These are phyloP conservation scores for Poicephalus gulielmi DNA, from an alignment of 2,113 vertebrate species.

Conservation along the genomic window DNA sequence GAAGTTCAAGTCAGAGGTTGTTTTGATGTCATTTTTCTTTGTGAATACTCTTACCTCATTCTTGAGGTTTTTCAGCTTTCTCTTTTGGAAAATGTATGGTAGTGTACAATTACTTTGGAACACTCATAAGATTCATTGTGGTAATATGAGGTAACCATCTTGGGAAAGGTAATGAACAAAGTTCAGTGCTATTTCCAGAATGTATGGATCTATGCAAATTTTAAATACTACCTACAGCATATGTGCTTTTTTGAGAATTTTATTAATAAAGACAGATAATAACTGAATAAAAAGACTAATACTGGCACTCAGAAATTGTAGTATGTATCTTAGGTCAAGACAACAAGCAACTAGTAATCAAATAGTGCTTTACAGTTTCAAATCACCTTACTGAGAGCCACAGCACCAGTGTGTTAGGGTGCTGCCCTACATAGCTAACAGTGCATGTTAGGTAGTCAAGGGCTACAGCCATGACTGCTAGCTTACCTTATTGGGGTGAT, in stretches of 20 bases:
- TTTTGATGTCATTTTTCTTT: not conserved
- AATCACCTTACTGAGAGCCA: not conserved
- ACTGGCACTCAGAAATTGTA: not conserved
- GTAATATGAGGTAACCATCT: not conserved
- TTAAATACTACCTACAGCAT: not conserved
- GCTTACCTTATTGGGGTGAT: not conserved
- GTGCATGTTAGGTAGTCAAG: not conserved
- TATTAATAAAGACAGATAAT: not conserved
- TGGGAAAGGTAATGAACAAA: not conserved
- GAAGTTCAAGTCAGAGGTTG: not conserved
- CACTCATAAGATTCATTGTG: not conserved
- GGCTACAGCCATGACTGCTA: not conserved
- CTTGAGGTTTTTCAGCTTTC: not conserved
- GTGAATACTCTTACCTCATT: not conserved
- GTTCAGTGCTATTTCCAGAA: not conserved
- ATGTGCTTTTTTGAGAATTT: not conserved
- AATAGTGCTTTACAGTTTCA: not conserved
- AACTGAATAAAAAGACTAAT: not conserved
- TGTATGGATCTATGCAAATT: not conserved
- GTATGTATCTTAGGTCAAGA: not conserved
- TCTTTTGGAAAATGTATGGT: not conserved
- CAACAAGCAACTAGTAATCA: not conserved
- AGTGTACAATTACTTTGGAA: not conserved
- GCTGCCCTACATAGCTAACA: not conserved
- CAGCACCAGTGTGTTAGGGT: not conserved